These are phyloP conservation scores for Cristatella mucedo DNA, from an alignment of 2,888 invertebrate genomes.

Conservation along the genomic window DNA sequence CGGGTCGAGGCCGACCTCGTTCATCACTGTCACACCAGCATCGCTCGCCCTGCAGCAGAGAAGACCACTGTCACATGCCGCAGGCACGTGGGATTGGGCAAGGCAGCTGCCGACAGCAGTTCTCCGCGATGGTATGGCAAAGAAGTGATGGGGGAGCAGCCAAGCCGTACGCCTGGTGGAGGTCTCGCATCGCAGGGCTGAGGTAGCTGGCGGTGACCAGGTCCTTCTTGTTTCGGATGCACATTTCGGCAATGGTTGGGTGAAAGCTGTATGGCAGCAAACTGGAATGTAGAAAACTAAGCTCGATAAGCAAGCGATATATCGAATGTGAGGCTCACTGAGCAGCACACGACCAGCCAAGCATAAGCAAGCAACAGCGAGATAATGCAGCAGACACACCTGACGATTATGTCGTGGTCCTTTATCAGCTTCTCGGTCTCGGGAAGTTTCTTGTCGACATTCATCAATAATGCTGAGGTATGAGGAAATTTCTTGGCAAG, in stretches of 20 bases:
- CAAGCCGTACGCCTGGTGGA: constrained; percentile 56
- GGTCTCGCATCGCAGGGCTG: constrained; percentile 60
- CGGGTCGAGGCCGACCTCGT: constrained; percentile 92
- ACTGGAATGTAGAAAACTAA: constrained; percentile 40
- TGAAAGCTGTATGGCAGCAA: constrained; percentile 80
- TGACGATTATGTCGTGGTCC: constrained; percentile 44
- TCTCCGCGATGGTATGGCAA: background rate
- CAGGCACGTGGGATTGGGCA: background rate
- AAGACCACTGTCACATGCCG: no score
- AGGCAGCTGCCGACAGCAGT: background rate
- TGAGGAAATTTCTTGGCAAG: constrained; percentile 53
- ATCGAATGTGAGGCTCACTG: no score
- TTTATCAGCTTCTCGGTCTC: constrained; percentile 55
- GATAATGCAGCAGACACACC: no score
- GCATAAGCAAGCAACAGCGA: no score
- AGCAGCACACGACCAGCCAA: no score
- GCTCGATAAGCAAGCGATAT: no score
- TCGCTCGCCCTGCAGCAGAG: constrained; percentile 60
- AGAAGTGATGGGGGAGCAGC: no score
- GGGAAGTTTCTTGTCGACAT: constrained; percentile 57
- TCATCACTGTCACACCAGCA: constrained; percentile 78
- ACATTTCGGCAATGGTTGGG: constrained; percentile 63
- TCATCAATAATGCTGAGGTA: constrained; percentile 60
- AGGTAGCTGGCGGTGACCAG: constrained; percentile 94
- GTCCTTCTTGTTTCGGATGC: constrained; percentile 68